Conservation (phyloP, 2,888 invertebrate species). For the Invenusta paracnida region DNA sequence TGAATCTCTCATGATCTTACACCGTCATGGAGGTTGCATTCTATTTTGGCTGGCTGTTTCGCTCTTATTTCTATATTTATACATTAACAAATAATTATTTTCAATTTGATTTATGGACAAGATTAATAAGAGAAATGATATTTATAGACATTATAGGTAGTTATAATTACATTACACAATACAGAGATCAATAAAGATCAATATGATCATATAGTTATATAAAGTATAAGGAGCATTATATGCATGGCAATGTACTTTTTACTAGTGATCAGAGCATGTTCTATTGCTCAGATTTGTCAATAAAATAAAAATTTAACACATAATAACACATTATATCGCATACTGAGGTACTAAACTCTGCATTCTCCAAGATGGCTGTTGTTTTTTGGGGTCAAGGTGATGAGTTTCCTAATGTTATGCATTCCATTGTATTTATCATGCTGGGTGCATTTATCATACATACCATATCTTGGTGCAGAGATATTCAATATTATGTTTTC, state of each 20-base stretch:
- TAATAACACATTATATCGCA: background rate
- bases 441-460: background rate
- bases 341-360: background rate
- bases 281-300: background rate
- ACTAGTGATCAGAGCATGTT: background rate
- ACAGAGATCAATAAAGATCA: background rate
- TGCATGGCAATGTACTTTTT: background rate
- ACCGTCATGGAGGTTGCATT: too few relatives aligned
- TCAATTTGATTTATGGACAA: background rate
- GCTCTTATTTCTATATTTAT: too few relatives aligned
- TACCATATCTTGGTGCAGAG: background rate
- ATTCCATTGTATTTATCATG: conserved; percentile 19
- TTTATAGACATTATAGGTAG: background rate
- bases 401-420: background rate
- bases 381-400: background rate
- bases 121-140: background rate
- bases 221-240: background rate
- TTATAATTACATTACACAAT: background rate
- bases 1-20: too few relatives aligned
- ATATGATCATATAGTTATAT: background rate
- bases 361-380: background rate
- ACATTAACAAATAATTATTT: too few relatives aligned
- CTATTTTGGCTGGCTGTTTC: too few relatives aligned
- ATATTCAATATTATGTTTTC: background rate
- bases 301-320: background rate